A percentile compares a stretch with the other conserved stretches of the same genome.
Conservation (phyloP, 2,113 vertebrate genomes). For the Okapia johnstoni region DNA sequence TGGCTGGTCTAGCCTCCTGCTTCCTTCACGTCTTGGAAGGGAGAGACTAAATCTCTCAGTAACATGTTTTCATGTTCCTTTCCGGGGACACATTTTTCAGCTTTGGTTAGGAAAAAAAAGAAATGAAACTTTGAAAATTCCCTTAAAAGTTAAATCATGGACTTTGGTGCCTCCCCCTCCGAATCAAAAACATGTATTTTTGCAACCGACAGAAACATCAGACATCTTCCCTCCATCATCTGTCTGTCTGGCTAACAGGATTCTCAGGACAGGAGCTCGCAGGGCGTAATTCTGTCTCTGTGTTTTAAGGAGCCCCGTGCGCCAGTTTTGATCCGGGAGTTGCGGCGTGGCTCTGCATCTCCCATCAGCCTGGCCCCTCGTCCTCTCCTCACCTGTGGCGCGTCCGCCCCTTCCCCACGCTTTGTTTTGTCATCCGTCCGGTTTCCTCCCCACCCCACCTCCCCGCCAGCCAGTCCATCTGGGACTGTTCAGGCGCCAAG, state of each 20-base stretch:
- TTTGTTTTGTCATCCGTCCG: background rate
- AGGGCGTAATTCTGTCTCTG: constrained; percentile 52
- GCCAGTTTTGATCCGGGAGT: constrained; percentile 13
- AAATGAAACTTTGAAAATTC: constrained; percentile 21
- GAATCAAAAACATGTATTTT: constrained; percentile 64
- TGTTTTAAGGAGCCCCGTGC: background rate
- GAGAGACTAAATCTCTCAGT: background rate
- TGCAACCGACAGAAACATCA: constrained; percentile 63
- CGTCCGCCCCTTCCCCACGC: background rate
- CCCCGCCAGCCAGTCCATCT: background rate
- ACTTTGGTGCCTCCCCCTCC: constrained; percentile 64
- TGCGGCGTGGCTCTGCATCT: background rate
- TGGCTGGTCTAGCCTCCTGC: background rate
- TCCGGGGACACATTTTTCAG: constrained; percentile 49
- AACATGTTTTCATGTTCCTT: background rate
- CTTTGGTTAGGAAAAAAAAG: background rate
- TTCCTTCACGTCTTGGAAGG: background rate
- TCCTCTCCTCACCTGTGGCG: background rate
- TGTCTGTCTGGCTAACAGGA: constrained; percentile 73
- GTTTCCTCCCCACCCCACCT: background rate
- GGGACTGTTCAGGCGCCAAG: background rate
- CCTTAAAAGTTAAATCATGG: constrained; percentile 55
- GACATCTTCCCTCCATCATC: constrained; percentile 75
- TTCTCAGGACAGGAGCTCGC: constrained; percentile 60
- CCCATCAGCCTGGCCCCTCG: background rate